Conservation (phyloP, 2,797 vertebrate species). For the Vireo griseus region DNA sequence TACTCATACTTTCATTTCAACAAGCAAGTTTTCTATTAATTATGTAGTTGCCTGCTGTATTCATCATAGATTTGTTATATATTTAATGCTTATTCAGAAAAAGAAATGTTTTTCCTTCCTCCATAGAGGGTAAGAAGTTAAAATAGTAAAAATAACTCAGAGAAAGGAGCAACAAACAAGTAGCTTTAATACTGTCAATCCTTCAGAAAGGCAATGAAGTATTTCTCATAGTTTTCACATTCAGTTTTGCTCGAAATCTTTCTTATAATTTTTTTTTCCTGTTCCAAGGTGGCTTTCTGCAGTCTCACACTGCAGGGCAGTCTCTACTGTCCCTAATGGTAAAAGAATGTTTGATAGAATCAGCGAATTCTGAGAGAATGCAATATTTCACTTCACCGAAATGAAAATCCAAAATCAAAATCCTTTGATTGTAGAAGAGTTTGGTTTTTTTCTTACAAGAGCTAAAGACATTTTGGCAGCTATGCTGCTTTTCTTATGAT, state of each 20-base stretch:
- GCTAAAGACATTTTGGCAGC: background rate
- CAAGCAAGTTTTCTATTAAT: background rate
- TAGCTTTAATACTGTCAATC: background rate
- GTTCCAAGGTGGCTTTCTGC: background rate
- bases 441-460: background rate
- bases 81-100: background rate
- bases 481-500: conserved; percentile 6
- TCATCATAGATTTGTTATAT: background rate
- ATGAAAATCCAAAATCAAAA: conserved; percentile 12
- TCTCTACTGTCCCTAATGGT: background rate
- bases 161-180: background rate
- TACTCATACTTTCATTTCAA: background rate
- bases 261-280: background rate
- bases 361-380: background rate
- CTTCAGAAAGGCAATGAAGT: background rate
- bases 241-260: background rate
- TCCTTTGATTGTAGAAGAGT: background rate
- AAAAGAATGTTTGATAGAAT: background rate
- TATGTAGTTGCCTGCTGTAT: background rate
- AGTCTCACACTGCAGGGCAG: background rate
- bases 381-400: background rate
- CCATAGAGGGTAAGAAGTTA: background rate
- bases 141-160: background rate
- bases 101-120: background rate
- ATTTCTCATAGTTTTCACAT: background rate